Evolutionary conservation across 2,888 invertebrate species (phyloP), one percentile per base, ranked within the genome.

Genomic region (Notodonta dromedarius): DNA sequence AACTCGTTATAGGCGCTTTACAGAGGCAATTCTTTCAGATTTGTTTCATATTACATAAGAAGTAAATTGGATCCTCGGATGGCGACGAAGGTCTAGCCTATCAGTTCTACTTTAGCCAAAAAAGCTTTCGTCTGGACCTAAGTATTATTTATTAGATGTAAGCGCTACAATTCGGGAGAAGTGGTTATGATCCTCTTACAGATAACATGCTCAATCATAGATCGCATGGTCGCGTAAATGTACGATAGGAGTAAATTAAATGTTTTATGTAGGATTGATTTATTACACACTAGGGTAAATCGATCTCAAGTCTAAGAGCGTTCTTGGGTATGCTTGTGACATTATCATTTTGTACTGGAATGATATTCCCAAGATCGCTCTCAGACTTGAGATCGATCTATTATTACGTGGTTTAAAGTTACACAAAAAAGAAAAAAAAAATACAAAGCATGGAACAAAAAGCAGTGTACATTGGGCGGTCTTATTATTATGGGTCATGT

Each of bases 91-190:
- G 39, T 59, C 56, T 59, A 56, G 14, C 51, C 40, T 60, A 62
- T 73, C 63, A 54, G 50, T 11, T 59, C 40, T 11, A 24, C 61
- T 56, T 56, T 50, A 63, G 66, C 54, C 68, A 62, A 51, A 60
- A 57, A 13, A 63, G 48, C 48, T 12, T 59, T 55, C 54, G 42
- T 32, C 54, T 57, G 51, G 35, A 6, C 46, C 54, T 66, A 61
- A 65, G 54, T 63, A 71, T 65, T 56, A 65, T 73, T 62, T 68
- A 73, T 58, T 58, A 44, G 35, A 42, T 52, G 24, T 72, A 61
- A 67, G 56, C 46, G 39, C 16, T 58, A 55, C 62, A 60, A 59
- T 61, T 64, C 16, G 57, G 35, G n/a, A n/a, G 53, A 60, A 59
- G 24, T 52, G 48, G 42, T 50, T 61, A 40, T 56, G 39, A 56